A percentile compares a stretch with the other conserved stretches of the same genome.
Conservation (phyloP, 2,113 vertebrate genomes). For the Coryphaenoides rupestris region DNA sequence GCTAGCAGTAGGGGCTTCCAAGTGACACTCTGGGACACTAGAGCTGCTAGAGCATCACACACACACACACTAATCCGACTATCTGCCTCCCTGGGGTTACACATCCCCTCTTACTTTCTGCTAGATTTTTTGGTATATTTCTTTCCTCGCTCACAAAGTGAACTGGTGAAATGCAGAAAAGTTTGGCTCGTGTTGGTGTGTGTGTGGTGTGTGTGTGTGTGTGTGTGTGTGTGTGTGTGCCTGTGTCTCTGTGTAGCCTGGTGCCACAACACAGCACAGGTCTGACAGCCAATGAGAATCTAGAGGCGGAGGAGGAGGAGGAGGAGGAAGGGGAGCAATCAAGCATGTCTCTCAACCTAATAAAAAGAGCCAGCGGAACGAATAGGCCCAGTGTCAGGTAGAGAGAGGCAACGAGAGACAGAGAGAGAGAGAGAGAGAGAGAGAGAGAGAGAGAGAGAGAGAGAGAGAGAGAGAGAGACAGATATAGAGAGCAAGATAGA, state of each 20-base stretch:
- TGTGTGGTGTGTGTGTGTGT: conserved; percentile 1
- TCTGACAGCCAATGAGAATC: conserved; percentile 46
- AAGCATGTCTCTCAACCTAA: conserved; percentile 59
- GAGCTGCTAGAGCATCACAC: too few species aligned
- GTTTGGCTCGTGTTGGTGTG: conserved; percentile 9
- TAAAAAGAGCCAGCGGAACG: conserved; percentile 67
- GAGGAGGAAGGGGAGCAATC: conserved; percentile 47
- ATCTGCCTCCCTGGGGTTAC: too few species aligned
- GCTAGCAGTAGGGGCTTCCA: too few species aligned
- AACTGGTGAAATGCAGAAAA: conserved; percentile 22
- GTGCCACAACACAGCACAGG: conserved; percentile 23
- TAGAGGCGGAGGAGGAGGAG: conserved; percentile 30
- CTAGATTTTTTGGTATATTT: too few species aligned
- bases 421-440: conserved; percentile 11
- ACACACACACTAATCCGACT: too few species aligned
- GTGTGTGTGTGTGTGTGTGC: conserved; percentile 9
- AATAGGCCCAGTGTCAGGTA: conserved; percentile 49
- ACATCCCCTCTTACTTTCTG: too few species aligned
- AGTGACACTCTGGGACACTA: too few species aligned
- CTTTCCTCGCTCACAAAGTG: not conserved
- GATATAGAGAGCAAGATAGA: not conserved
- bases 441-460: conserved; percentile 5
- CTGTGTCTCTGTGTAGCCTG: conserved; percentile 15
- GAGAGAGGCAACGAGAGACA: conserved; percentile 8
- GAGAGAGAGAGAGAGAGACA: not conserved